Percentiles rank a stretch among this genome's conserved stretches.
phyloP scores from a whole-genome alignment of 2,113 vertebrate species.

The Mus pahari region DNA sequence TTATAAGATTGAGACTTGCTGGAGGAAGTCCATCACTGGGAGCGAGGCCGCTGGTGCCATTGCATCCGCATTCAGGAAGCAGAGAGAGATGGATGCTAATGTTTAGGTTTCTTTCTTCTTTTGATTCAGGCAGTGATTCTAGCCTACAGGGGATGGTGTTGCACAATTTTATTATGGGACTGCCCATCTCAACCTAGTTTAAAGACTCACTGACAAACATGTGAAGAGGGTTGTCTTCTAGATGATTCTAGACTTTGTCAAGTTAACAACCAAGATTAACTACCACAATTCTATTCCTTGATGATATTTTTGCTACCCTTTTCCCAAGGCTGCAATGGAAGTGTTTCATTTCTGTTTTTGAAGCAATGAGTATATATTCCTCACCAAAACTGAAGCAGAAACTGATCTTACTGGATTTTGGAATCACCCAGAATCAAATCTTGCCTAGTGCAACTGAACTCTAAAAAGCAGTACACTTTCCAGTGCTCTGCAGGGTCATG shows the following conservation, averaged over 20 bases:
- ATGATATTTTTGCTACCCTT: background rate
- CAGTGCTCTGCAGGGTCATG: background rate
- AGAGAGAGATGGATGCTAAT: background rate
- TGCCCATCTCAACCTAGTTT: background rate
- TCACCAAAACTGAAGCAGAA: background rate
- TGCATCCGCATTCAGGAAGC: background rate
- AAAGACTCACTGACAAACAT: background rate
- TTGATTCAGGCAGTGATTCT: background rate
- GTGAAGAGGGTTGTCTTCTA: background rate
- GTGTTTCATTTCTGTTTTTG: background rate
- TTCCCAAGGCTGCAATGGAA: too few relatives aligned
- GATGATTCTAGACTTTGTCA: background rate
- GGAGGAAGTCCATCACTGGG: too few relatives aligned
- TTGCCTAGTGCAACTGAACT: background rate
- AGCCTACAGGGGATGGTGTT: background rate
- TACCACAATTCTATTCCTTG: background rate
- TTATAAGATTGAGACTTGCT: background rate
- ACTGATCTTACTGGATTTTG: background rate
- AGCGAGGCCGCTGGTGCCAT: background rate
- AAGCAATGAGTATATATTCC: background rate
- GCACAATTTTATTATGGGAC: background rate
- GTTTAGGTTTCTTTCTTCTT: background rate
- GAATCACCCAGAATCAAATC: background rate
- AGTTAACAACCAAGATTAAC: background rate
- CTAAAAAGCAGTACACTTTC: rapidly evolving